These are phyloP conservation scores for Pachliopta kotzebuea DNA, from an alignment of 2,888 invertebrate species.

Conservation along the genomic window DNA sequence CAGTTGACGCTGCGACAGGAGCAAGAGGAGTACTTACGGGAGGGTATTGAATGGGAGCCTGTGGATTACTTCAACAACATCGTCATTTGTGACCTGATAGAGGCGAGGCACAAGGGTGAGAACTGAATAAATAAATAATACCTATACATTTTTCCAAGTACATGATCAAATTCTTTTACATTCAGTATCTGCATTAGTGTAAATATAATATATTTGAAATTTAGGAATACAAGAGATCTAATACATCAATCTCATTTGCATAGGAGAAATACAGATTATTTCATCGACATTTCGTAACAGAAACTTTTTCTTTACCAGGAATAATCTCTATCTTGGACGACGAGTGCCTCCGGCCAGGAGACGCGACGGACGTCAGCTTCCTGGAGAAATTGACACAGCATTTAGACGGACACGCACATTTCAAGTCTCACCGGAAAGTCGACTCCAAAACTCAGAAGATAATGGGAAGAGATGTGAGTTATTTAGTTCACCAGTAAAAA, in stretches of 20 bases:
- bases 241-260: too few relatives aligned
- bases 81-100: conserved; percentile 95
- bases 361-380: conserved; percentile 90
- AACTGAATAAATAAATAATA: neutral
- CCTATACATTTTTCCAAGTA: too few relatives aligned
- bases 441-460: conserved; percentile 89
- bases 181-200: too few relatives aligned
- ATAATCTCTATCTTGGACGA: conserved; percentile 93
- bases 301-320: conserved; percentile 62
- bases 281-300: too few relatives aligned
- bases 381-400: conserved; percentile 89
- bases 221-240: too few relatives aligned
- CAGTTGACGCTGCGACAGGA: conserved; percentile 94
- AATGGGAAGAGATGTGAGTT: conserved; percentile 89
- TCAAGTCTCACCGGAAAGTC: conserved; percentile 89
- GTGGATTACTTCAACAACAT: conserved; percentile 96
- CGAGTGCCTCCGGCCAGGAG: conserved; percentile 95
- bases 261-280: too few relatives aligned
- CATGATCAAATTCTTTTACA: too few relatives aligned
- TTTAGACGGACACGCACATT: conserved; percentile 89
- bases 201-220: too few relatives aligned
- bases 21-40: conserved; percentile 94
- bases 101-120: conserved; percentile 91
- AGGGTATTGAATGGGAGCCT: conserved; percentile 95
- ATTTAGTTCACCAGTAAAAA: too few relatives aligned